Conservation (phyloP, 2,113 vertebrate species). For the Chunga burmeisteri region DNA sequence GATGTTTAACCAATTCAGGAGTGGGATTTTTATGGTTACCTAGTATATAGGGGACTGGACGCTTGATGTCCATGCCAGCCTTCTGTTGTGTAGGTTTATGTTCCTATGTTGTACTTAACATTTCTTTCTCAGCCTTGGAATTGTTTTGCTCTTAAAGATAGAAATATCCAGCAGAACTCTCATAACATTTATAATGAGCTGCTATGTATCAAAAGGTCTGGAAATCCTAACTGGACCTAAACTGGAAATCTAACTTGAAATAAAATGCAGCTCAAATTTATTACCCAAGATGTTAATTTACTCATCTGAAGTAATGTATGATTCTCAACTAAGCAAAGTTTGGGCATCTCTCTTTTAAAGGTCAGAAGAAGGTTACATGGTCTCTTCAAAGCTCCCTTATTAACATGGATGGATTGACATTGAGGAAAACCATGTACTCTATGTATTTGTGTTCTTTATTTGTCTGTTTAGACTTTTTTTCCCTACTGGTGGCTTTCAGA, state of each 20-base stretch:
- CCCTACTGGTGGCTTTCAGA: not conserved
- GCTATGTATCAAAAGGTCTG: not conserved
- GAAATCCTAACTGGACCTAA: not conserved
- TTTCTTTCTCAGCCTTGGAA: not conserved
- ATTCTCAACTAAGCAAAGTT: not conserved
- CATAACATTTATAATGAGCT: not conserved
- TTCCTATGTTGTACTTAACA: not conserved
- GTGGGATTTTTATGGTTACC: not conserved
- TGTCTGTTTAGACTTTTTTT: constrained; percentile 37
- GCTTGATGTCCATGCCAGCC: not conserved
- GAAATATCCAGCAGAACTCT: not conserved
- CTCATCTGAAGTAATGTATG: not conserved
- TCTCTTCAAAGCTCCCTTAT: not conserved
- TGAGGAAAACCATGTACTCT: constrained; percentile 20
- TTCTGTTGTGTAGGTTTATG: not conserved
- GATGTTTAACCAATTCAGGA: not conserved
- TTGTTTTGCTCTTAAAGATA: constrained; percentile 2
- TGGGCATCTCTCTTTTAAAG: not conserved
- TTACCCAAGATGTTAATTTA: not conserved
- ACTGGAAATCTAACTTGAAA: constrained; percentile 8
- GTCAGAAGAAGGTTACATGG: not conserved
- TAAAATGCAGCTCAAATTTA: not conserved
- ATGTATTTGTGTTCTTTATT: constrained; percentile 31
- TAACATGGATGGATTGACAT: not conserved
- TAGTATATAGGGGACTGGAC: not conserved